Percentiles rank a stretch among this genome's conserved stretches.
phyloP scores from a whole-genome alignment of 2,797 vertebrate genomes.

The Paratrypauchen microcephalus region DNA sequence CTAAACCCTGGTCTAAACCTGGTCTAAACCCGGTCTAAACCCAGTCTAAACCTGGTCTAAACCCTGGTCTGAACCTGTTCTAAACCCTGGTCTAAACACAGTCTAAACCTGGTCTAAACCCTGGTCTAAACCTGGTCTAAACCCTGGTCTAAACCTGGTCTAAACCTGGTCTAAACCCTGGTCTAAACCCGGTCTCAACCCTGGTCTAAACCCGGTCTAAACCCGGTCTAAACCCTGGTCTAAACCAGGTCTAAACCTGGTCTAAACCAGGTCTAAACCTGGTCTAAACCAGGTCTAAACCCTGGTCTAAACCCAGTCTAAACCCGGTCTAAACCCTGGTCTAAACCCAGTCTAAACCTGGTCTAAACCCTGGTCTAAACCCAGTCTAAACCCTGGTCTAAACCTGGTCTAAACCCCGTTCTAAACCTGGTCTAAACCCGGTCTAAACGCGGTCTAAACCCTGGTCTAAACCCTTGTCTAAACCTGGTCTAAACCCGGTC shows the following conservation, averaged over 20 bases:
- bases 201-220: not conserved
- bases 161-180: not conserved
- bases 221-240: not conserved
- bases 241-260: not conserved
- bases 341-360: not conserved
- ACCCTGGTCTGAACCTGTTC: not conserved
- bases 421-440: not conserved
- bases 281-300: not conserved
- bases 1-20: not conserved
- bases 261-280: not conserved
- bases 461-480: too few relatives aligned
- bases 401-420: not conserved
- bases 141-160: too few relatives aligned
- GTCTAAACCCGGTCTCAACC: not conserved
- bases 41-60: not conserved
- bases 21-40: not conserved
- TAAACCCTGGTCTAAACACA: too few relatives aligned
- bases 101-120: too few relatives aligned
- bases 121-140: too few relatives aligned
- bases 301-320: not conserved
- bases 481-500: not conserved
- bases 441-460: not conserved
- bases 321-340: not conserved
- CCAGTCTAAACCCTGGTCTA: too few relatives aligned
- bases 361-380: not conserved